Evolutionary conservation across 1,140 invertebrate genomes (phyloP).

Genomic region (Drosophila seguyi): DNA sequence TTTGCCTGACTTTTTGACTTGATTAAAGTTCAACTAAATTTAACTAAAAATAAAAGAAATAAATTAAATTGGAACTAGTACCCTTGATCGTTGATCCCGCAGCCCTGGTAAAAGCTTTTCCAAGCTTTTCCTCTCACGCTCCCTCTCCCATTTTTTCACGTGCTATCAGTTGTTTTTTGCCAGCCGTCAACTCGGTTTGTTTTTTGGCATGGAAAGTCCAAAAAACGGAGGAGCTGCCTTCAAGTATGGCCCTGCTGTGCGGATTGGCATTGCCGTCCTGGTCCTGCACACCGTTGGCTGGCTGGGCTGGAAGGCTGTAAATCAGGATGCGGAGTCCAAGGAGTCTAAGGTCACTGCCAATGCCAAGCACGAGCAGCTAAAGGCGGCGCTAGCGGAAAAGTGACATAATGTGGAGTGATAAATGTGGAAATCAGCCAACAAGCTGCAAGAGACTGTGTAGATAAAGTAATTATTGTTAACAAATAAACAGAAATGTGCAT

Average conservation of each 20-base stretch:
- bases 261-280: conserved; percentile 65
- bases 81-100: conserved; percentile 6
- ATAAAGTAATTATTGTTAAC: neutral
- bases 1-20: conserved; percentile 7
- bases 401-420: conserved; percentile 11
- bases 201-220: conserved; percentile 40
- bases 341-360: conserved; percentile 16
- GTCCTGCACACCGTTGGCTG: conserved; percentile 62
- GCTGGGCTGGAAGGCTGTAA: conserved; percentile 61
- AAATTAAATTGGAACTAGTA: conserved; percentile 8
- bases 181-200: neutral
- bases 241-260: conserved; percentile 50
- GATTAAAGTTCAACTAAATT: conserved; percentile 22
- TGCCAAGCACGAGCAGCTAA: conserved; percentile 47
- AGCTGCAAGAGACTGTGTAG: conserved; percentile 4
- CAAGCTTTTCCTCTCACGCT: conserved; percentile 22
- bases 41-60: neutral
- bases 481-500: neutral
- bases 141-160: conserved; percentile 5
- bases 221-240: conserved; percentile 34
- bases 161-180: conserved; percentile 33
- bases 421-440: neutral
- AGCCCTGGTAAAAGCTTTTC: conserved; percentile 42
- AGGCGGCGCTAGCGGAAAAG: conserved; percentile 44
- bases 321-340: conserved; percentile 33